Evolutionary conservation across 1,140 invertebrate species (phyloP), one percentile per base, ranked within the genome.

Genomic region (Tetragnatha versicolor): DNA sequence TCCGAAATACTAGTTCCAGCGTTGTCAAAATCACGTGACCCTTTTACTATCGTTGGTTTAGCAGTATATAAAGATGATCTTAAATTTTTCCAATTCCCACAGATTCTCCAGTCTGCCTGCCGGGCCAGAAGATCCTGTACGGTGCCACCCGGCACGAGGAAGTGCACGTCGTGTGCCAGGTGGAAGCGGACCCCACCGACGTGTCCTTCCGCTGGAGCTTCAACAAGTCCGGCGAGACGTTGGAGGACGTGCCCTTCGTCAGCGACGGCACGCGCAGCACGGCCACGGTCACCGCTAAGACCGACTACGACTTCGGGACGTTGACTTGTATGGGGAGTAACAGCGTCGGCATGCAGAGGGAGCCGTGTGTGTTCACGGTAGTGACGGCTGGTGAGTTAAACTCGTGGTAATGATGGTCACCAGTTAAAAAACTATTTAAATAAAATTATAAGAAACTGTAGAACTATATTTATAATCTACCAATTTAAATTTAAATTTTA

Each of bases 121-220:
- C 91, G 90, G 82, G 87, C 85, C 63, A 89, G 89, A 80, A 93
- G 93, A 83, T 91, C 92, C 42, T 68, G 10, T 82, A 81, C 72
- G 93, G 94, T 2, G 93, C 93, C 5, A 87, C 94, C 69, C 93
- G 93, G 83, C 92, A 94, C 83, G 94, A 95, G 85, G 93, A 92
- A 14, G 91, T 94, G 14, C 89, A 90, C 47, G 86, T 96, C 76
- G 89, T 90, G 80, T 96, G 94, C 84, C 90, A 93, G 81, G 93
- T 96, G 73, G 93, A 94, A 81, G 91, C 93, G 79, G 94, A 95
- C 83, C 94, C 94, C 3, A 39, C 51, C 0, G 82, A 84, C 27
- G 82, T 84, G 7, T 65, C 68, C 0, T 83, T 83, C 49, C 68
- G 61, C 25, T 84, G 83, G 83, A 61, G 68, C 10, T 82, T 84